Evolutionary conservation across 2,888 invertebrate genomes (phyloP).

Genomic region (Bedellia somnulentella): DNA sequence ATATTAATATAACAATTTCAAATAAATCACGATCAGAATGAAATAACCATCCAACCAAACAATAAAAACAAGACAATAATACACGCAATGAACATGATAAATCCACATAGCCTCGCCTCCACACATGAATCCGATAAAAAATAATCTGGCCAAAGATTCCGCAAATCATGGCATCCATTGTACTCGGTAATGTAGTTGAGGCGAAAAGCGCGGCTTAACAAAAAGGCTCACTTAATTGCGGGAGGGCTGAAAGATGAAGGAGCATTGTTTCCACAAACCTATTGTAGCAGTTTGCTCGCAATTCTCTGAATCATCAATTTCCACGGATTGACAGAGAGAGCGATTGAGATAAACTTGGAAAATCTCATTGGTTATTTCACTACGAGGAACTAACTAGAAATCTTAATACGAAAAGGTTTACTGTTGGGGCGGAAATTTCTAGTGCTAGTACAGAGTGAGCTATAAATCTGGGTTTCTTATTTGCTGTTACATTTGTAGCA

Average conservation of each 20-base stretch:
- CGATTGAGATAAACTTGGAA: slow-evolving; percentile 29
- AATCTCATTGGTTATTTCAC: background rate
- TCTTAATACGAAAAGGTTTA: too few species aligned
- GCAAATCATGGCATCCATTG: slow-evolving; percentile 55
- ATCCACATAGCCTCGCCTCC: too few species aligned
- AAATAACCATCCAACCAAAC: too few species aligned
- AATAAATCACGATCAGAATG: too few species aligned
- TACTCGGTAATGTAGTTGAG: slow-evolving; percentile 50
- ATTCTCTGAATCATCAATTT: slow-evolving; percentile 52
- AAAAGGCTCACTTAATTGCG: slow-evolving; percentile 56
- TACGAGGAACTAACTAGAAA: too few species aligned
- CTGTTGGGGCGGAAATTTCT: too few species aligned
- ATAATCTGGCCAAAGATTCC: slow-evolving; percentile 48
- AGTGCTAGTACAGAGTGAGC: too few species aligned
- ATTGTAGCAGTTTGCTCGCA: slow-evolving; percentile 29
- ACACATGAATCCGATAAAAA: slow-evolving; percentile 22
- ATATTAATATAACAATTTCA: too few species aligned
- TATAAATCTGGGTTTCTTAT: too few species aligned
- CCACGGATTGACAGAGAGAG: slow-evolving; percentile 28
- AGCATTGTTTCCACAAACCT: slow-evolving; percentile 45
- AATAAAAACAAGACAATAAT: background rate
- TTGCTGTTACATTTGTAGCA: too few species aligned
- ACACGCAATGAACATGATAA: background rate
- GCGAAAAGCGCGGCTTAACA: slow-evolving; percentile 32
- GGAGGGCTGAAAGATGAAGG: slow-evolving; percentile 27